These are phyloP conservation scores for Eupelmus urozonus DNA, from an alignment of 2,888 invertebrate species.

Conservation along the genomic window DNA sequence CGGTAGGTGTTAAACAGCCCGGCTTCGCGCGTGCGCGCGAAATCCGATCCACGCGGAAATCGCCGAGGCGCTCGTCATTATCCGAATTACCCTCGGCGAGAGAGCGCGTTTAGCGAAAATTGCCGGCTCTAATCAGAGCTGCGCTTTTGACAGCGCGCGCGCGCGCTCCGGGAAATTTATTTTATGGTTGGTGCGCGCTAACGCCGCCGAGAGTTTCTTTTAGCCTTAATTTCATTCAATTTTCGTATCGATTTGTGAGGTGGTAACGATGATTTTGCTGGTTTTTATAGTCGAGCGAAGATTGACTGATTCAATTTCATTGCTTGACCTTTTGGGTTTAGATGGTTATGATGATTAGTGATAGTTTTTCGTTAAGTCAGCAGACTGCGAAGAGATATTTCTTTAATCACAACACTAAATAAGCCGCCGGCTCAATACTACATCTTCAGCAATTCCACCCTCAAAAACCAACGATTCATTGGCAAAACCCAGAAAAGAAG, in stretches of 20 bases:
- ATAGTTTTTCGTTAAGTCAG: too few relatives aligned
- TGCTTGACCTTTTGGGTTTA: background rate
- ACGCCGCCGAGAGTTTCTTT: constrained; percentile 1
- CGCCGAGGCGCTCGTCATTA: background rate
- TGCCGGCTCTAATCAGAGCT: constrained; percentile 21
- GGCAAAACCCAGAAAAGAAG: too few relatives aligned
- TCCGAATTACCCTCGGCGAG: background rate
- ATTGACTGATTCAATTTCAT: background rate
- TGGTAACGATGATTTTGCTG: constrained; percentile 8
- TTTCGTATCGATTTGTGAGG: background rate
- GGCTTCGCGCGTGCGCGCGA: background rate
- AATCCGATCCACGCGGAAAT: background rate
- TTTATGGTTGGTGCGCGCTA: background rate
- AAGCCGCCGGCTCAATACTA: too few relatives aligned
- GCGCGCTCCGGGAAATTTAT: constrained; percentile 28
- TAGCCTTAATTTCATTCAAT: constrained; percentile 8
- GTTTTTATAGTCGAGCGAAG: constrained; percentile 7
- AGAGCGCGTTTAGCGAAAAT: constrained; percentile 40
- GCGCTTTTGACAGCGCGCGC: constrained; percentile 12
- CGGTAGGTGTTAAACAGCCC: too few relatives aligned
- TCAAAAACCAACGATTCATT: too few relatives aligned
- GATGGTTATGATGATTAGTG: too few relatives aligned
- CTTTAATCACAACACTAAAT: too few relatives aligned
- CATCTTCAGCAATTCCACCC: too few relatives aligned
- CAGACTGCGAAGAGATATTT: too few relatives aligned